phyloP scores from a whole-genome alignment of 1,140 invertebrate species.

The Ips typographus region DNA sequence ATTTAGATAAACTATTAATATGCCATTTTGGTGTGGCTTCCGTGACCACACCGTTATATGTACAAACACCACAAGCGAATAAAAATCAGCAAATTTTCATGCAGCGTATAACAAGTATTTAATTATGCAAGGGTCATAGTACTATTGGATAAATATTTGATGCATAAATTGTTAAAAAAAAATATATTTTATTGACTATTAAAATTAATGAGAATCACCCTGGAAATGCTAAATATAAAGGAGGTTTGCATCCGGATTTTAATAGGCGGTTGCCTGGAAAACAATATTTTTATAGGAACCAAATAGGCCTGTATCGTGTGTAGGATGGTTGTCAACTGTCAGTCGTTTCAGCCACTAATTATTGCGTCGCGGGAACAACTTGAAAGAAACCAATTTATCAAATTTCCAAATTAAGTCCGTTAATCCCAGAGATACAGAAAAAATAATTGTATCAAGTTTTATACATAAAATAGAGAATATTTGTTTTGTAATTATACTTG shows the following conservation, averaged over 20 bases:
- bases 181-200: no score
- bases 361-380: constrained; percentile 18
- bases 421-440: constrained; percentile 6
- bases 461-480: background rate
- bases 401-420: background rate
- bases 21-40: constrained; percentile 14
- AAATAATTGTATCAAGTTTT: background rate
- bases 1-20: constrained; percentile 18
- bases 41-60: constrained; percentile 16
- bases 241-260: background rate
- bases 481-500: no score
- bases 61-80: constrained; percentile 14
- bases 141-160: no score
- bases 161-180: no score
- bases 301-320: constrained; percentile 23
- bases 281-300: constrained; percentile 27
- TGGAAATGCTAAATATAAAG: background rate
- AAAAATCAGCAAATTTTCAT: constrained; percentile 18
- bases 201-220: no score
- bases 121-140: background rate
- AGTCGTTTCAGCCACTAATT: constrained; percentile 28
- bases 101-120: background rate
- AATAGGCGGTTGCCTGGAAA: background rate
- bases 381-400: constrained; percentile 23
- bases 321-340: constrained; percentile 31